These are phyloP conservation scores for Coturnix japonica DNA, from an alignment of 2,113 vertebrate species.

Conservation along the genomic window DNA sequence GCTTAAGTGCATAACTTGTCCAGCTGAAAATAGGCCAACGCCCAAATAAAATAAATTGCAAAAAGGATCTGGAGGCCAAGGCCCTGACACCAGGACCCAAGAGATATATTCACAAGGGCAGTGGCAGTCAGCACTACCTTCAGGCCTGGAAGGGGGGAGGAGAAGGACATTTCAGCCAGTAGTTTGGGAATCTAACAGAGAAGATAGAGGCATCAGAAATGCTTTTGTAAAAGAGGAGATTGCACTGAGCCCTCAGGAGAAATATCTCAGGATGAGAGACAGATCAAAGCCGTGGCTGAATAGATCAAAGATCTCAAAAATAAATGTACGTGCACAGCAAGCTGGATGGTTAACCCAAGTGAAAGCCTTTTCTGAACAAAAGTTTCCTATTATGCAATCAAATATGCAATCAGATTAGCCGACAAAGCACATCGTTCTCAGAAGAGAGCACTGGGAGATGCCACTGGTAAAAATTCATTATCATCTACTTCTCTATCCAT, in stretches of 20 bases:
- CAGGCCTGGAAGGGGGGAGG: background rate
- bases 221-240: background rate
- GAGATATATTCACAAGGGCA: background rate
- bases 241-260: background rate
- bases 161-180: fast-evolving
- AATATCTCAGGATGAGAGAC: constrained; percentile 7
- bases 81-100: background rate
- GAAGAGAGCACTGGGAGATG: background rate
- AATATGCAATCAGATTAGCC: background rate
- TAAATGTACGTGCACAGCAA: background rate
- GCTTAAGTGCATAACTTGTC: background rate
- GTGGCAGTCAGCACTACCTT: background rate
- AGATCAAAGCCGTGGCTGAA: constrained; percentile 51
- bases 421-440: background rate
- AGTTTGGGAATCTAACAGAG: background rate
- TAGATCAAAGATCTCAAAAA: constrained; percentile 53
- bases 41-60: background rate
- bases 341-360: background rate
- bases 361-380: constrained; percentile 5
- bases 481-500: background rate
- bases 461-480: background rate
- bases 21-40: background rate
- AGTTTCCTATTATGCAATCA: background rate
- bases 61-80: background rate
- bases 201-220: constrained; percentile 9